Evolutionary conservation across 2,888 invertebrate species (phyloP).

Genomic region (Drosophila kambysellisi): DNA sequence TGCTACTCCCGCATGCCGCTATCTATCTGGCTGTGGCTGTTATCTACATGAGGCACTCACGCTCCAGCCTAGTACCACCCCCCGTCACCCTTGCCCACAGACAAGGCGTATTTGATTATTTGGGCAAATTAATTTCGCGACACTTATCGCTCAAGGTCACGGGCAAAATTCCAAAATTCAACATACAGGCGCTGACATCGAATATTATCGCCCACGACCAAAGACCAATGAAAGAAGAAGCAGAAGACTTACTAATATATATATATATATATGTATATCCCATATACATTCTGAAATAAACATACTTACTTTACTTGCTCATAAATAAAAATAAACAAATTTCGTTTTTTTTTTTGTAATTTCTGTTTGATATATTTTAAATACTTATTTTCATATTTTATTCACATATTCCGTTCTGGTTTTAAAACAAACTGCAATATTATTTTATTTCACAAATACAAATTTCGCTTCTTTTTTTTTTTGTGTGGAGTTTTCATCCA

Average conservation of each 20-base stretch:
- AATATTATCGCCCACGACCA: slow-evolving; percentile 64
- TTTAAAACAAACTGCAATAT: slow-evolving; percentile 80
- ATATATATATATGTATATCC: neutral
- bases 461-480: slow-evolving; percentile 42
- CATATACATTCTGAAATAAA: slow-evolving; percentile 21
- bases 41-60: slow-evolving; percentile 63
- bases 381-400: slow-evolving; percentile 75
- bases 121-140: slow-evolving; percentile 77
- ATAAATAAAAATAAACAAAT: slow-evolving; percentile 34
- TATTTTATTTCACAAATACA: slow-evolving; percentile 79
- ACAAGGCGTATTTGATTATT: slow-evolving; percentile 69
- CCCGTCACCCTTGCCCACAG: slow-evolving; percentile 3
- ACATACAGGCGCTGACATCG: slow-evolving; percentile 72
- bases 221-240: slow-evolving; percentile 6
- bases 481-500: slow-evolving; percentile 63
- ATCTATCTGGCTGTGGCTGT: slow-evolving; percentile 54
- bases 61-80: slow-evolving; percentile 17
- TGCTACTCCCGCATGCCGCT: slow-evolving; percentile 14
- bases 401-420: slow-evolving; percentile 74
- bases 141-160: slow-evolving; percentile 83
- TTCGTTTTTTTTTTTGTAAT: slow-evolving; percentile 56
- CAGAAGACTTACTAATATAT: slow-evolving; percentile 8
- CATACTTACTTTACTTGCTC: neutral
- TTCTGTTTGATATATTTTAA: slow-evolving; percentile 74
- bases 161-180: slow-evolving; percentile 74